These are phyloP conservation scores for Mus pahari DNA, from an alignment of 2,113 vertebrate species.

Conservation along the genomic window DNA sequence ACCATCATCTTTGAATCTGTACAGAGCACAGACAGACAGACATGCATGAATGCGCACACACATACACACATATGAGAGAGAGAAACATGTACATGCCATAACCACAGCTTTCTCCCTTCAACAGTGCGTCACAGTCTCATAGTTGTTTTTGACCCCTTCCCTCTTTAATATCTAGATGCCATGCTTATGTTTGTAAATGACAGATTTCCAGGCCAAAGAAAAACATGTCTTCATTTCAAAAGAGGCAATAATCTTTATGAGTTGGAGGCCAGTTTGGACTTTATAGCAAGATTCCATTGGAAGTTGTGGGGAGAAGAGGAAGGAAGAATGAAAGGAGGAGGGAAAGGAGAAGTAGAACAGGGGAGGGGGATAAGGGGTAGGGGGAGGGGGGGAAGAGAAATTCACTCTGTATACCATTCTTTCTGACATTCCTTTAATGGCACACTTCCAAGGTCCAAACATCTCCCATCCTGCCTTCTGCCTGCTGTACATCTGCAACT, in stretches of 20 bases:
- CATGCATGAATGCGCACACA: not conserved
- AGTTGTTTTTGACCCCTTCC: not conserved
- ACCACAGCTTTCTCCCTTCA: not conserved
- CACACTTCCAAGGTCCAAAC: not conserved
- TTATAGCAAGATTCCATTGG: not conserved
- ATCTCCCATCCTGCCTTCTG: not conserved
- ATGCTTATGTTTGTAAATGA: not conserved
- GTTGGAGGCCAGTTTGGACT: not conserved
- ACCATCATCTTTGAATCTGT: not conserved
- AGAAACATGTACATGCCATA: not conserved
- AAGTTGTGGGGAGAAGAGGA: no score
- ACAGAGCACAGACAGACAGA: not conserved
- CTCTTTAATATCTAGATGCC: not conserved
- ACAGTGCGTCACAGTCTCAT: not conserved
- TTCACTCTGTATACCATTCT: not conserved
- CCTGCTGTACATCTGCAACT: not conserved
- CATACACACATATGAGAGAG: not conserved
- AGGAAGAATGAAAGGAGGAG: not conserved
- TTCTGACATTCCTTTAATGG: not conserved
- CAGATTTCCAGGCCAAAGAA: not conserved
- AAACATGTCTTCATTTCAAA: not conserved
- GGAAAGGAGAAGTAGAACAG: not conserved
- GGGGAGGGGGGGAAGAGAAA: not conserved
- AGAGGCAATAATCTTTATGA: not conserved
- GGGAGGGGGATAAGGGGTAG: no score